Evolutionary conservation across 2,797 vertebrate species (phyloP).

Genomic region (Malurus leucopterus): DNA sequence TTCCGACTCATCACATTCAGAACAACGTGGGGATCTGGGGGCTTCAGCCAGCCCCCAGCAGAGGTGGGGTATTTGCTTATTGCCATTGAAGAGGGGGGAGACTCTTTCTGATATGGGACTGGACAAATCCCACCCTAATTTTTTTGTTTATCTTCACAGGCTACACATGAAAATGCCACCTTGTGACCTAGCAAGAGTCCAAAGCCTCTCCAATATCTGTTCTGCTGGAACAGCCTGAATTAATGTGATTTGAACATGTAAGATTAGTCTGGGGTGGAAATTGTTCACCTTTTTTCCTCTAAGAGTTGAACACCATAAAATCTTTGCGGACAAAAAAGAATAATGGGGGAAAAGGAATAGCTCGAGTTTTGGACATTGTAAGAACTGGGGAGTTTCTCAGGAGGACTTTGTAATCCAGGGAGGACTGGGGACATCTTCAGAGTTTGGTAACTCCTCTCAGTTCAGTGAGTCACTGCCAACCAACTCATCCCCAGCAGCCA

Average conservation of each 20-base stretch:
- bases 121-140: neutral
- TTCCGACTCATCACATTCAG: neutral
- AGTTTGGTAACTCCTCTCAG: neutral
- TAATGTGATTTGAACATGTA: neutral
- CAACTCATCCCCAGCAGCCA: slow-evolving; percentile 2
- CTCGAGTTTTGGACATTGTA: neutral
- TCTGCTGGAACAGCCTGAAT: neutral
- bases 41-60: neutral
- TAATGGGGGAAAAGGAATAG: neutral
- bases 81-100: neutral
- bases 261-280: neutral
- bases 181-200: neutral
- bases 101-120: neutral
- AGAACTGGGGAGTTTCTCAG: neutral
- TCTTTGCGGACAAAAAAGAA: neutral
- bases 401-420: neutral
- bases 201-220: neutral
- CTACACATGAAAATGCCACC: neutral
- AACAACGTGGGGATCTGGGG: too few species aligned
- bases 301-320: neutral
- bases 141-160: neutral
- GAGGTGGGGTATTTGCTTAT: neutral
- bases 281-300: neutral
- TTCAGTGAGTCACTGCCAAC: slow-evolving; percentile 17
- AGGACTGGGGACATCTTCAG: neutral